Evolutionary conservation across 1,140 invertebrate species (phyloP).

Genomic region (Tigriopus japonicus): DNA sequence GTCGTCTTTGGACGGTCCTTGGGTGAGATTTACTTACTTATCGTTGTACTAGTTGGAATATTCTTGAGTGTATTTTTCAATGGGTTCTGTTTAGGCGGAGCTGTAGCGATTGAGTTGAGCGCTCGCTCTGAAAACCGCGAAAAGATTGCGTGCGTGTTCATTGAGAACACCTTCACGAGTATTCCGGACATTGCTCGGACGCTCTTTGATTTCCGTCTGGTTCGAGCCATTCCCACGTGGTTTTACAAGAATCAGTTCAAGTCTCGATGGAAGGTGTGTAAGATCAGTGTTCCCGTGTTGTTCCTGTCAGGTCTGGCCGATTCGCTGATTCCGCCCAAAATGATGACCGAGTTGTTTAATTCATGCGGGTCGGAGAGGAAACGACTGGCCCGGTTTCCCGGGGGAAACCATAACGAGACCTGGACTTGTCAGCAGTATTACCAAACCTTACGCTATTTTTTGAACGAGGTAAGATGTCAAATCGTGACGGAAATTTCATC

Average conservation of each 20-base stretch:
- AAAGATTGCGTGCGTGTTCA: constrained; percentile 61
- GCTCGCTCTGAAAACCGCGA: constrained; percentile 44
- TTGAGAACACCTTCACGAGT: constrained; percentile 89
- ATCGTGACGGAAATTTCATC: no score
- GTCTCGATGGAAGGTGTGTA: constrained; percentile 45
- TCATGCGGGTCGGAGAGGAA: constrained; percentile 45
- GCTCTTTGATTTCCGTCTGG: constrained; percentile 20
- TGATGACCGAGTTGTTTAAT: constrained; percentile 59
- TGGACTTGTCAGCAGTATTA: constrained; percentile 48
- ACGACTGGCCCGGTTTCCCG: constrained; percentile 47
- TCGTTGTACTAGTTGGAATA: no score
- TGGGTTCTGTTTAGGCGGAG: constrained; percentile 44
- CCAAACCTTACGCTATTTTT: constrained; percentile 33
- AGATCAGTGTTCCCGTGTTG: constrained; percentile 44
- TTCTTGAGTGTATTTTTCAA: no score
- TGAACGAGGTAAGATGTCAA: constrained; percentile 30
- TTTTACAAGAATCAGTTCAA: constrained; percentile 38
- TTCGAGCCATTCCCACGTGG: constrained; percentile 14
- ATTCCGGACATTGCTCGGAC: constrained; percentile 66
- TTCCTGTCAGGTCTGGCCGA: constrained; percentile 64
- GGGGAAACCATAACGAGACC: constrained; percentile 65
- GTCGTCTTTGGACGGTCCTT: constrained; percentile 82
- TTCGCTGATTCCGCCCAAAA: constrained; percentile 57
- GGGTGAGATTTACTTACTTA: constrained; percentile 36
- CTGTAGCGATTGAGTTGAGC: constrained; percentile 65